Evolutionary conservation across 2,113 vertebrate genomes (phyloP).

Genomic region (Pollimyrus isidori): DNA sequence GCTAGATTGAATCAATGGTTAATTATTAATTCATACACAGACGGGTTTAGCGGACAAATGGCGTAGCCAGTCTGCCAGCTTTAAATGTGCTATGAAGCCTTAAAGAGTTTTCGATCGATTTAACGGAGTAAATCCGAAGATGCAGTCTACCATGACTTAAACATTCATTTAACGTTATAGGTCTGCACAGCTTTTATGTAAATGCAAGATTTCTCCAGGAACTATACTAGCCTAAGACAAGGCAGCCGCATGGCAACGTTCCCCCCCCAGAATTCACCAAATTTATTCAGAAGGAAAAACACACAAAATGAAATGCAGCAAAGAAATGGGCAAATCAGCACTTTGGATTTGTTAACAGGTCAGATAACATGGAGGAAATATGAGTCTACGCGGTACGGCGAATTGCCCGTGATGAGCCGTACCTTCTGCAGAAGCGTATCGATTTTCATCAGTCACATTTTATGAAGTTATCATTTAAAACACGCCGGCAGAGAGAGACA

Average conservation of each 20-base stretch:
- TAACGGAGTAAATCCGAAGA: not conserved
- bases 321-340: slow-evolving; percentile 18
- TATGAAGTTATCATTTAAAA: slow-evolving; percentile 57
- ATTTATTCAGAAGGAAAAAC: slow-evolving; percentile 6
- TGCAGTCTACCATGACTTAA: not conserved
- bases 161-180: not conserved
- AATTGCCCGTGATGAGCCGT: slow-evolving; percentile 67
- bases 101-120: slow-evolving; percentile 8
- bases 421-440: slow-evolving; percentile 63
- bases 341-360: slow-evolving; percentile 57
- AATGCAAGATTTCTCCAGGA: not conserved
- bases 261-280: not conserved
- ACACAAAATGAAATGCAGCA: not conserved
- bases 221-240: slow-evolving; percentile 5
- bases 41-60: not conserved
- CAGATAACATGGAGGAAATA: slow-evolving; percentile 57
- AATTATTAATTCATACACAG: slow-evolving; percentile 6
- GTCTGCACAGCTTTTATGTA: not conserved
- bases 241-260: not conserved
- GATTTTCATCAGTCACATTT: slow-evolving; percentile 65
- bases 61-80: not conserved
- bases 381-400: slow-evolving; percentile 60
- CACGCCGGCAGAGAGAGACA: slow-evolving; percentile 42
- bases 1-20: not conserved
- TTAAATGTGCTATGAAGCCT: slow-evolving; percentile 1